Evolutionary conservation across 2,113 vertebrate species (phyloP), one percentile per base, ranked within the genome.

Genomic region (Illadopsis cleaveri): DNA sequence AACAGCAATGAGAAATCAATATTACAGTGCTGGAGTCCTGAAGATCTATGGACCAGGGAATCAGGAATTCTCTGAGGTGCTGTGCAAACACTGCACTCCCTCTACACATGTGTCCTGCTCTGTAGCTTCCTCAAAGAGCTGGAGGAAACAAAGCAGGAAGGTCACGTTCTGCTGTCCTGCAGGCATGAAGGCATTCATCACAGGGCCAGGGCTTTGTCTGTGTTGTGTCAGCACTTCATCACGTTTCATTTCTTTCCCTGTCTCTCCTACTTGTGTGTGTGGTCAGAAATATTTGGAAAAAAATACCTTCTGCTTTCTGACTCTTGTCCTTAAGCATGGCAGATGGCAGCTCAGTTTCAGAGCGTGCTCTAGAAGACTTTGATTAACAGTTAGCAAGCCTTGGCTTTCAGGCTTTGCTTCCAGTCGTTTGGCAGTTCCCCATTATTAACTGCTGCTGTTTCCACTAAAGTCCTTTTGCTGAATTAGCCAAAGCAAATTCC

Each of bases 1-100:
- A 88, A 65, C 33, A 73, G 19, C 40, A 53, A 42, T 82, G 72
- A 83, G 51, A 86, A 95, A 93, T 92, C 79, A 93, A 37, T 93
- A 75, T 50, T 37, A 60, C 23, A 70, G 27, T 69, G 51, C 37
- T 76, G 30, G 50, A 25, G 10, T 87, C 44, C 48, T 2, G 1
- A 47, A 88, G 50, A 89, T 66, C 60, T 68, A 61, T 69, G 57
- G 56, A 60, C 25, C 2, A 54, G 61, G 68, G 66, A 93, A 76
- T 47, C 9, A 19, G 44, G 44, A 93, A 75, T 84, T 83, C 89
- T 89, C 85, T 48, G 77, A 93, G 51, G 61, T 51, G 48, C 51
- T 93, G 54, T 64, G 50, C 60, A 71, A 68, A 24, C 22, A 33
- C 57, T 71, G 47, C 15, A 15, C 19, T 92, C 17, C 25, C 72